A percentile compares a stretch with the other conserved stretches of the same genome.
These are phyloP conservation scores for Chrysocyon brachyurus DNA, from an alignment of 2,797 vertebrate species.

Conservation along the genomic window DNA sequence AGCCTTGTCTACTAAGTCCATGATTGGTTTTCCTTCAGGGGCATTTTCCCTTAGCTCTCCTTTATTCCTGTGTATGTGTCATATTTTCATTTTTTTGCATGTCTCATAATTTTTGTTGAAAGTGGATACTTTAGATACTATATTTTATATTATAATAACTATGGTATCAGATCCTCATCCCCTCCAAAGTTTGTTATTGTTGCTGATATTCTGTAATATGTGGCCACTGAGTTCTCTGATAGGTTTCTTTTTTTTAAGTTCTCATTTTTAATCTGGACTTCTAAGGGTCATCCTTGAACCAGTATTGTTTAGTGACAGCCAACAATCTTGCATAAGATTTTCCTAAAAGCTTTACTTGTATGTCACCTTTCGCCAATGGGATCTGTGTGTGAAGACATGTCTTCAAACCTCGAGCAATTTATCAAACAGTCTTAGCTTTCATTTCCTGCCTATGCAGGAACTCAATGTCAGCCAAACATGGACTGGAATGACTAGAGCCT, in stretches of 20 bases:
- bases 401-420: background rate
- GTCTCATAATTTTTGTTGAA: background rate
- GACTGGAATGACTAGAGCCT: background rate
- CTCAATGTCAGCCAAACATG: background rate
- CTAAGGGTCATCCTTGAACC: background rate
- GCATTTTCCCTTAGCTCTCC: background rate
- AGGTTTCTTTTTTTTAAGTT: background rate
- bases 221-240: background rate
- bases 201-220: background rate
- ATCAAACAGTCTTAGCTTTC: background rate
- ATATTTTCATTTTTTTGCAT: background rate
- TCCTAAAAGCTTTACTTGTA: background rate
- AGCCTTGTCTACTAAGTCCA: background rate
- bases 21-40: background rate
- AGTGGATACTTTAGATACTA: constrained; percentile 6
- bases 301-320: background rate
- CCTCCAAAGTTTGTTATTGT: background rate
- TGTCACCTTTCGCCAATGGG: background rate
- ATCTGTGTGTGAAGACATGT: background rate
- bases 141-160: background rate
- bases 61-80: background rate
- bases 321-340: background rate
- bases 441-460: background rate
- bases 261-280: background rate
- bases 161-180: background rate